Percentiles rank a stretch among this genome's conserved stretches.
Conservation (phyloP, 2,888 invertebrate genomes). For the Seira sanloemensis region DNA sequence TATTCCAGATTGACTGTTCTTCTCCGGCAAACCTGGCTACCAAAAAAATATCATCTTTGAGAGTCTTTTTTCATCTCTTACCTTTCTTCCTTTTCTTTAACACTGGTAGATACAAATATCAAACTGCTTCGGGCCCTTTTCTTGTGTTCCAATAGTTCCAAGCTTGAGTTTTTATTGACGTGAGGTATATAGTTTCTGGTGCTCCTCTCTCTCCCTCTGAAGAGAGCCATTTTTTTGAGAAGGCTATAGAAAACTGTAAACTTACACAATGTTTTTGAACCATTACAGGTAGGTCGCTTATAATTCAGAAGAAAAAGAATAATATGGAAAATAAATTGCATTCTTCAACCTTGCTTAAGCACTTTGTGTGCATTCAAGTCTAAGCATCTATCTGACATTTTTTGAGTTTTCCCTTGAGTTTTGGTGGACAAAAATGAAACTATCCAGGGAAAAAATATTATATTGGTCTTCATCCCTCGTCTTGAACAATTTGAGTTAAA, state of each 20-base stretch:
- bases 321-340: too few relatives aligned
- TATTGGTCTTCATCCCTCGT: conserved; percentile 1
- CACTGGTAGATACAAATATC: neutral
- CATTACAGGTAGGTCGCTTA: too few relatives aligned
- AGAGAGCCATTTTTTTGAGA: too few relatives aligned
- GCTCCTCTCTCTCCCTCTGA: too few relatives aligned
- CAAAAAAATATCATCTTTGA: neutral
- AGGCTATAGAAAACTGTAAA: too few relatives aligned
- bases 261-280: too few relatives aligned
- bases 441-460: conserved; percentile 47
- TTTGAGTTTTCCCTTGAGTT: conserved; percentile 29
- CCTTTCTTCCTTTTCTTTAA: neutral
- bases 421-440: conserved; percentile 21
- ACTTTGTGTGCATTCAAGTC: neutral
- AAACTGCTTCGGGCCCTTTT: too few relatives aligned
- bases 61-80: neutral
- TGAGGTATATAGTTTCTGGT: too few relatives aligned
- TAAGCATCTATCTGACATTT: neutral
- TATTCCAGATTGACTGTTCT: conserved; percentile 49
- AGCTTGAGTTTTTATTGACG: too few relatives aligned
- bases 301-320: too few relatives aligned
- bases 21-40: neutral
- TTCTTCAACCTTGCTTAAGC: neutral
- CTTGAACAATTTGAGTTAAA: neutral
- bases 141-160: too few relatives aligned